Percentiles rank a stretch among this genome's conserved stretches.
Evolutionary conservation across 2,888 invertebrate species (phyloP).

Genomic region (Clivina fossor): DNA sequence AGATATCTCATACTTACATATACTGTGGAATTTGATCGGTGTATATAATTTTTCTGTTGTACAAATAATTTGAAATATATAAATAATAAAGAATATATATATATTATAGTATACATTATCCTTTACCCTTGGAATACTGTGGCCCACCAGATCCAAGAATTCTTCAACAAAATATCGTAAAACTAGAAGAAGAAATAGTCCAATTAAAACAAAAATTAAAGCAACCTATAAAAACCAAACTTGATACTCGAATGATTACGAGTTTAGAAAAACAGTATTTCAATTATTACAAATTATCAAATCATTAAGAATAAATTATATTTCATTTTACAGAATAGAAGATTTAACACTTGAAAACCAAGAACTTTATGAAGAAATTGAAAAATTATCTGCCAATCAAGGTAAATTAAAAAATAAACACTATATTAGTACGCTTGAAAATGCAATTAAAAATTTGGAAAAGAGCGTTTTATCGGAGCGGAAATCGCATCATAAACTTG

Average conservation of each 20-base stretch:
- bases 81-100: slow-evolving; percentile 33
- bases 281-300: slow-evolving; percentile 2
- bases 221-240: slow-evolving; percentile 7
- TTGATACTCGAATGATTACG: slow-evolving; percentile 25
- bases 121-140: slow-evolving; percentile 58
- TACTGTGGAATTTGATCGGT: slow-evolving; percentile 59
- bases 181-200: slow-evolving; percentile 54
- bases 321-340: slow-evolving; percentile 45
- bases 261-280: slow-evolving; percentile 34
- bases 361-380: slow-evolving; percentile 45
- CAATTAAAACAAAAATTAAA: slow-evolving; percentile 47
- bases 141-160: slow-evolving; percentile 57
- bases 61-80: slow-evolving; percentile 30
- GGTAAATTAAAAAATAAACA: no score
- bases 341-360: slow-evolving; percentile 48
- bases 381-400: slow-evolving; percentile 5
- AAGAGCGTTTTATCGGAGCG: slow-evolving; percentile 52
- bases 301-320: background rate
- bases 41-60: slow-evolving; percentile 34
- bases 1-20: slow-evolving; percentile 59
- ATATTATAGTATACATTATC: slow-evolving; percentile 55
- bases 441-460: slow-evolving; percentile 52
- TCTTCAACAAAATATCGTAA: slow-evolving; percentile 56
- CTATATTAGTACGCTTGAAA: slow-evolving; percentile 43
- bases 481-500: slow-evolving; percentile 51